phyloP scores from a whole-genome alignment of 2,888 invertebrate genomes.

The Eupeodes latifasciatus region DNA sequence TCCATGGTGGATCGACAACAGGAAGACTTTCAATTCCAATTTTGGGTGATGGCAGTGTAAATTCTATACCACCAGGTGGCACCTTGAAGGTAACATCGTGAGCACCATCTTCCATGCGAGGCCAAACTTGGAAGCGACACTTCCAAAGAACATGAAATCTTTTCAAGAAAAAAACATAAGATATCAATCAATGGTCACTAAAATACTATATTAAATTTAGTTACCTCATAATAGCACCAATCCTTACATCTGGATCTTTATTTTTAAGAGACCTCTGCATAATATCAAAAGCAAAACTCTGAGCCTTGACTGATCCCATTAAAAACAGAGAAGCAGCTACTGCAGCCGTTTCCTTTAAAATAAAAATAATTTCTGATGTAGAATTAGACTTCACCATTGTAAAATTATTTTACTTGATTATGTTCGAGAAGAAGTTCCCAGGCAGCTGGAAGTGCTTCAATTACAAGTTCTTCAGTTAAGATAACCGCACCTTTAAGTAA shows the following conservation, averaged over 20 bases:
- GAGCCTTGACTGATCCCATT: conserved; percentile 95
- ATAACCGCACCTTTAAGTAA: conserved; percentile 96
- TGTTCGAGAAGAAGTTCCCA: conserved; percentile 97
- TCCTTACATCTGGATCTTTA: conserved; percentile 91
- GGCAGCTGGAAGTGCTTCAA: conserved; percentile 94
- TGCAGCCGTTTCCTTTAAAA: conserved; percentile 90
- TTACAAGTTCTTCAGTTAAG: conserved; percentile 93
- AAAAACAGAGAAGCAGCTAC: conserved; percentile 96
- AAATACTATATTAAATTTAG: too few relatives aligned
- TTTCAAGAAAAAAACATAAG: conserved; percentile 15
- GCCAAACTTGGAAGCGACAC: conserved; percentile 99
- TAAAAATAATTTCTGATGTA: background rate
- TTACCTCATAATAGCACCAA: conserved; percentile 91
- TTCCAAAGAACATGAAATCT: conserved; percentile 98
- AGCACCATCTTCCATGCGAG: conserved; percentile 99
- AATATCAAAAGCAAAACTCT: conserved; percentile 94
- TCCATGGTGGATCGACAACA: conserved; percentile 99
- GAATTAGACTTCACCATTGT: too few relatives aligned
- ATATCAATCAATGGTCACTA: background rate
- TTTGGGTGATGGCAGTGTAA: conserved; percentile 99
- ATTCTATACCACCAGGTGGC: conserved; percentile 99
- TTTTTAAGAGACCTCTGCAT: conserved; percentile 95
- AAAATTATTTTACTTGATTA: conserved; percentile 85
- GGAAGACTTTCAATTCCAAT: conserved; percentile 97
- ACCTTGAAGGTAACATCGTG: conserved; percentile 96